phyloP scores from a whole-genome alignment of 2,797 vertebrate genomes.

The Eurystomus glaucurus region DNA sequence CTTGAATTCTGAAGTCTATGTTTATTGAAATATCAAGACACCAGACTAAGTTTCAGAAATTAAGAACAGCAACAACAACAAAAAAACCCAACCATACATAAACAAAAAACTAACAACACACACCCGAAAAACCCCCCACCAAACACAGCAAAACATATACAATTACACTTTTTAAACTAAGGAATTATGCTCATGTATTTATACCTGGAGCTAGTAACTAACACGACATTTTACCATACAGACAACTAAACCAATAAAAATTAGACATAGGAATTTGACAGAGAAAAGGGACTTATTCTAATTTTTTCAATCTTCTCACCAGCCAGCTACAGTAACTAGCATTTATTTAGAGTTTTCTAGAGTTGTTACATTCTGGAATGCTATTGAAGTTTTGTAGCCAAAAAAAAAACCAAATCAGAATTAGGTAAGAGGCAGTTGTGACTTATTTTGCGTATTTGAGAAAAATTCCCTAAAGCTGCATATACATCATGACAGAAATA shows the following conservation, averaged over 20 bases:
- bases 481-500: not conserved
- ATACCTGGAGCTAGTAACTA: not conserved
- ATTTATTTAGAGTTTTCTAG: not conserved
- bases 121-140: rapidly evolving
- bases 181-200: not conserved
- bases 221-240: not conserved
- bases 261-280: not conserved
- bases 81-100: rapidly evolving
- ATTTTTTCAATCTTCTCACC: not conserved
- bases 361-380: not conserved
- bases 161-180: not conserved
- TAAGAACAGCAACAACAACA: too few relatives aligned
- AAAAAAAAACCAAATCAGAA: not conserved
- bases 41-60: too few relatives aligned
- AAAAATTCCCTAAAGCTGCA: not conserved
- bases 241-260: not conserved
- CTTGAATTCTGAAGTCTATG: not conserved
- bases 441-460: not conserved
- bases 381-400: not conserved
- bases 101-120: not conserved
- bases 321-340: not conserved
- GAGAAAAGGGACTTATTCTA: not conserved
- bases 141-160: not conserved
- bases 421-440: not conserved
- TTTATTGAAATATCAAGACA: not conserved